Conservation (phyloP, 35 echinoderm and acorn worm genomes). For the Chiridota heheva region DNA sequence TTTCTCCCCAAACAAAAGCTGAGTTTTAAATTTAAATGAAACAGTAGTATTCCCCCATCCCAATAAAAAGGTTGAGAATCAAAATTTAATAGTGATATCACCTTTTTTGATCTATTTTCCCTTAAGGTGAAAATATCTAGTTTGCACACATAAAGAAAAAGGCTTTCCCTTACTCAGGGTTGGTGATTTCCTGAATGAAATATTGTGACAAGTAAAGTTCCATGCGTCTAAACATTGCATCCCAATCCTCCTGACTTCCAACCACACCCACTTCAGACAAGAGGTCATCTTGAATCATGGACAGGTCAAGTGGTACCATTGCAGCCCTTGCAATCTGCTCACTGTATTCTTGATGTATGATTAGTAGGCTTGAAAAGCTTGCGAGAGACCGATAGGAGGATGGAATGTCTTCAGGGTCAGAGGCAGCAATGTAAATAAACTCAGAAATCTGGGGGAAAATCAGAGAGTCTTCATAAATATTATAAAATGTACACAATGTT, state of each 20-base stretch:
- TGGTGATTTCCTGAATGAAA: no score
- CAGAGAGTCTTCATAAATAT: no score
- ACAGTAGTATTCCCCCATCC: no score
- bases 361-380: not conserved
- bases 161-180: no score
- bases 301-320: not conserved
- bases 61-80: no score
- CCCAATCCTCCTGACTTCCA: slow-evolving; percentile 23
- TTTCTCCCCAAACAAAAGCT: no score
- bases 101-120: no score
- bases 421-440: not conserved
- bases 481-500: no score
- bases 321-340: not conserved
- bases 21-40: no score
- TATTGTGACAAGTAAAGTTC: not conserved
- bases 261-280: not conserved
- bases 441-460: slow-evolving; percentile 2
- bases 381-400: not conserved
- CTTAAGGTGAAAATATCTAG: no score
- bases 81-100: no score
- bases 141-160: no score
- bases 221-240: not conserved
- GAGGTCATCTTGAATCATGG: not conserved
- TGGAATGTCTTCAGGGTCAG: not conserved
- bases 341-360: not conserved